Evolutionary conservation across 2,888 invertebrate genomes (phyloP).

Genomic region (Linnaemya tessellans): DNA sequence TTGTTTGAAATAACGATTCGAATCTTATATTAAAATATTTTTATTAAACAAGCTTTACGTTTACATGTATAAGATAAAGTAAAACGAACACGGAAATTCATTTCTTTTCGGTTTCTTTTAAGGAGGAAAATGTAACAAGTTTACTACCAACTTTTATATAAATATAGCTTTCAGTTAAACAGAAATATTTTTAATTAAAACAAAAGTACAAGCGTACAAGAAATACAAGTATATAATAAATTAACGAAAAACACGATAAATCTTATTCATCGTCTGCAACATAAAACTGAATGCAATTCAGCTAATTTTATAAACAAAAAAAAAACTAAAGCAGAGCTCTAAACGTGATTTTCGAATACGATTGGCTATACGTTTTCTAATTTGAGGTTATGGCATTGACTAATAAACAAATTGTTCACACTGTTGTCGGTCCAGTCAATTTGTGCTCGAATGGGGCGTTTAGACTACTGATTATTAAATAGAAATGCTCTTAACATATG

Average conservation of each 20-base stretch:
- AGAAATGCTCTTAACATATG: slow-evolving; percentile 16
- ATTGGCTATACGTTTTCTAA: too few relatives aligned
- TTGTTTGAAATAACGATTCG: neutral
- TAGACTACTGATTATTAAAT: neutral
- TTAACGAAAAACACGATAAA: slow-evolving; percentile 16
- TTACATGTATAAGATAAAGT: neutral
- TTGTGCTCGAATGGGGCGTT: too few relatives aligned
- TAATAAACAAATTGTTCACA: too few relatives aligned
- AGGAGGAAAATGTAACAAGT: slow-evolving; percentile 14
- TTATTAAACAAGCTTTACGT: neutral
- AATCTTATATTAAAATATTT: neutral
- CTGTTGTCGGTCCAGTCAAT: too few relatives aligned
- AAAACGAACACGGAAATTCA: slow-evolving; percentile 34
- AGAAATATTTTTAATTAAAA: slow-evolving; percentile 15
- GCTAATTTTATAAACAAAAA: slow-evolving; percentile 23
- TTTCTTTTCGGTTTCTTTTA: slow-evolving; percentile 40
- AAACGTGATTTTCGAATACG: neutral
- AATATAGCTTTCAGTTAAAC: slow-evolving; percentile 62
- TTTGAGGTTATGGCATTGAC: too few relatives aligned
- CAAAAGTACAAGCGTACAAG: slow-evolving; percentile 63
- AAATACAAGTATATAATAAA: slow-evolving; percentile 35
- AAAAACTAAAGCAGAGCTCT: neutral
- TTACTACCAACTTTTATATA: slow-evolving; percentile 41
- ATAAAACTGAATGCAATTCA: slow-evolving; percentile 12
- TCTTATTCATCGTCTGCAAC: slow-evolving; percentile 20